Evolutionary conservation across 2,888 invertebrate species (phyloP).

Genomic region (Bhutanitis thaidina): DNA sequence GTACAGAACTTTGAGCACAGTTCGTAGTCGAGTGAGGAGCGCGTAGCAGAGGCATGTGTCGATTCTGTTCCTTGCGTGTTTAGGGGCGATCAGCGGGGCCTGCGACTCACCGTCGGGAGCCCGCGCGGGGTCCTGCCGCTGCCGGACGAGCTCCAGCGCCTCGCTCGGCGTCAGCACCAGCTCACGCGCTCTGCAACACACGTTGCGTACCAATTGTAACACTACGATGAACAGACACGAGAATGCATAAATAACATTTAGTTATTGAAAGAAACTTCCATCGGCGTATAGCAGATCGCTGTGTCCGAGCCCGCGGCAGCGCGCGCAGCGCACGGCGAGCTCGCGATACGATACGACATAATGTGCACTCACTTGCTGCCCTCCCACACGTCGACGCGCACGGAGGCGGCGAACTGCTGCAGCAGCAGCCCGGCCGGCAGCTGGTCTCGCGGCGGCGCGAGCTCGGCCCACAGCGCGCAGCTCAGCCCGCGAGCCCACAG

Average conservation of each 20-base stretch:
- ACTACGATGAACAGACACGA: too few relatives aligned
- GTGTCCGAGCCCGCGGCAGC: too few relatives aligned
- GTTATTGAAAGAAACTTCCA: too few relatives aligned
- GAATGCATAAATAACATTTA: too few relatives aligned
- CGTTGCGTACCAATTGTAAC: too few relatives aligned
- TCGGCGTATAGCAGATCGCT: too few relatives aligned
- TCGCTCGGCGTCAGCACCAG: constrained; percentile 29
- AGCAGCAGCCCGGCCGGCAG: constrained; percentile 35
- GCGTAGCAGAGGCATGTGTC: too few relatives aligned
- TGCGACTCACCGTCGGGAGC: constrained; percentile 3
- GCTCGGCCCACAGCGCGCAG: constrained; percentile 26
- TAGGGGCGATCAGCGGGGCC: too few relatives aligned
- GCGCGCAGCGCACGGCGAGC: too few relatives aligned
- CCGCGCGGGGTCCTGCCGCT: constrained; percentile 3
- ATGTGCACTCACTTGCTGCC: constrained; percentile 26
- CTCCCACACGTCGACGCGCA: constrained; percentile 36
- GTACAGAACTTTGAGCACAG: too few relatives aligned
- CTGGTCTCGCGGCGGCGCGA: constrained; percentile 40
- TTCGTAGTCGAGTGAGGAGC: too few relatives aligned
- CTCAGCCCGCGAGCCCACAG: constrained; percentile 87
- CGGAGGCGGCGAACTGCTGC: constrained; percentile 34
- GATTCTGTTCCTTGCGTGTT: too few relatives aligned
- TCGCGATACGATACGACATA: not conserved
- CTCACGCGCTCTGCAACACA: constrained; percentile 23
- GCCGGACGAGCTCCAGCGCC: constrained; percentile 37